Evolutionary conservation across 2,113 vertebrate genomes (phyloP).

Genomic region (Callipepla squamata): DNA sequence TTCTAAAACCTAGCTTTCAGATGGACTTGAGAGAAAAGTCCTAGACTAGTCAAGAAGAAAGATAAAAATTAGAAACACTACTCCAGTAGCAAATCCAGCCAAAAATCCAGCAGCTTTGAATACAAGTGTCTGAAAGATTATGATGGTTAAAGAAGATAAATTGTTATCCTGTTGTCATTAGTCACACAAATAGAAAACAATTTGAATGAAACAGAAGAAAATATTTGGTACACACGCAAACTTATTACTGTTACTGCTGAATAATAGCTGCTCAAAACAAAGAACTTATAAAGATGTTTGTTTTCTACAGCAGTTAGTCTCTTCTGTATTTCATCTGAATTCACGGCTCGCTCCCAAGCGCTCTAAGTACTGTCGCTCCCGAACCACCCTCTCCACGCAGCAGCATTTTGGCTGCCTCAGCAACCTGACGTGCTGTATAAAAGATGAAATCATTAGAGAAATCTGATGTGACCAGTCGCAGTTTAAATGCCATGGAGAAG

Average conservation of each 20-base stretch:
- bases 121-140: slow-evolving; percentile 43
- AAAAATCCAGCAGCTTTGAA: slow-evolving; percentile 43
- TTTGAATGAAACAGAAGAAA: slow-evolving; percentile 65
- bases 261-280: slow-evolving; percentile 62
- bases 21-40: slow-evolving; percentile 32
- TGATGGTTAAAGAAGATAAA: slow-evolving; percentile 1
- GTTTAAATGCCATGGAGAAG: slow-evolving; percentile 37
- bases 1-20: slow-evolving; percentile 24
- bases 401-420: slow-evolving; percentile 60
- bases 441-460: slow-evolving; percentile 57
- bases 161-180: slow-evolving; percentile 52
- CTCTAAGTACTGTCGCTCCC: slow-evolving; percentile 46
- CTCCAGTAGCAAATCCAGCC: slow-evolving; percentile 30
- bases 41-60: slow-evolving; percentile 34
- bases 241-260: slow-evolving; percentile 63
- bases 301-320: slow-evolving; percentile 46
- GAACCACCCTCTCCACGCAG: slow-evolving; percentile 33
- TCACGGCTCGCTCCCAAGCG: slow-evolving; percentile 5
- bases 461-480: slow-evolving; percentile 39
- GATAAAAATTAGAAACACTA: slow-evolving; percentile 47
- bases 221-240: slow-evolving; percentile 55
- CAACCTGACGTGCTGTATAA: slow-evolving; percentile 44
- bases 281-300: slow-evolving; percentile 46
- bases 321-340: slow-evolving; percentile 44
- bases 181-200: slow-evolving; percentile 52